Conservation (phyloP, 2,888 invertebrate species). For the Cheilosia urbana region DNA sequence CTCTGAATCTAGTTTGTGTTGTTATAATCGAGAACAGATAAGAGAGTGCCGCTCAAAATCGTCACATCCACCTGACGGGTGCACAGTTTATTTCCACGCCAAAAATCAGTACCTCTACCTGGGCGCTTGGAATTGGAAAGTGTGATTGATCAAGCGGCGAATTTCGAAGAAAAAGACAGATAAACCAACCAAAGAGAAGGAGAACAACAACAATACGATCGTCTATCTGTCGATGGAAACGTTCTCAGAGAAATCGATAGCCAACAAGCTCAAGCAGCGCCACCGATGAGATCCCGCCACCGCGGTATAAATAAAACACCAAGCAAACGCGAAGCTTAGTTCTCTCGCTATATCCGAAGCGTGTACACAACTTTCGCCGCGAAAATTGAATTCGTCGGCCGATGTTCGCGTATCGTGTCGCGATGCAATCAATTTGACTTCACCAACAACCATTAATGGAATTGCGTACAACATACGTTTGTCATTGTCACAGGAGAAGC, state of each 20-base stretch:
- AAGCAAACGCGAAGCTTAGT: conserved; percentile 59
- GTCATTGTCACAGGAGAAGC: conserved; percentile 19
- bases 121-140: not conserved
- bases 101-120: conserved; percentile 18
- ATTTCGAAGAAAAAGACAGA: conserved; percentile 5
- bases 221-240: conserved; percentile 23
- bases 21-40: conserved; percentile 1
- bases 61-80: not conserved
- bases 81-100: not conserved
- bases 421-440: conserved; percentile 57
- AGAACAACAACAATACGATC: not conserved
- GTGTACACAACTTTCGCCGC: conserved; percentile 28
- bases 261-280: conserved; percentile 11
- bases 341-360: conserved; percentile 55
- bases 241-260: conserved; percentile 58
- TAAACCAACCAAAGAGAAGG: not conserved
- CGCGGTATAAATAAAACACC: conserved; percentile 66
- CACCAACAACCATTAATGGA: conserved; percentile 35
- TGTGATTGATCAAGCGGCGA: conserved; percentile 25
- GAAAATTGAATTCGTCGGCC: conserved; percentile 23
- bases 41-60: conserved; percentile 17
- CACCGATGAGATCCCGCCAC: conserved; percentile 53
- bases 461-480: conserved; percentile 42
- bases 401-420: conserved; percentile 16
- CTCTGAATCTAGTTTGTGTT: not conserved